Evolutionary conservation across 2,888 invertebrate species (phyloP).

Genomic region (Odiellus spinosus): DNA sequence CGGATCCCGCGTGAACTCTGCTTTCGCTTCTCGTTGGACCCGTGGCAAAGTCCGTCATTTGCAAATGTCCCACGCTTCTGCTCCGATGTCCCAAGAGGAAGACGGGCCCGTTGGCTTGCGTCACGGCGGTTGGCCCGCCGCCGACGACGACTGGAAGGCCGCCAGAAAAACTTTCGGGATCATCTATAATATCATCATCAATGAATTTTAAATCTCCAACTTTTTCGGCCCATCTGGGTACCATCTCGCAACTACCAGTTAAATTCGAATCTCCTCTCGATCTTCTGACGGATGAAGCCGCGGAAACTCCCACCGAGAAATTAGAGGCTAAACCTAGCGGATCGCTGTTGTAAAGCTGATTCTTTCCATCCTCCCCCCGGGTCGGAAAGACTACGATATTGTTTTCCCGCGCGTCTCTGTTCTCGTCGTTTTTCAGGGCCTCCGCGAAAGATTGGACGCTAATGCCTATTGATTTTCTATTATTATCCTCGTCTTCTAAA

Average conservation of each 20-base stretch:
- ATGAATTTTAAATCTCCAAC: slow-evolving; percentile 38
- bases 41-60: slow-evolving; percentile 46
- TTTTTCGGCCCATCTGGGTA: slow-evolving; percentile 28
- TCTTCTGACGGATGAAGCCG: not conserved
- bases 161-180: slow-evolving; percentile 14
- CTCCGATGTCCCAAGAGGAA: slow-evolving; percentile 52
- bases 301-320: not conserved
- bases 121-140: too few relatives aligned
- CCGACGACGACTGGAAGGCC: not conserved
- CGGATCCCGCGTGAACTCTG: too few relatives aligned
- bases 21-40: not conserved
- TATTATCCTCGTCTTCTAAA: too few relatives aligned
- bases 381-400: too few relatives aligned
- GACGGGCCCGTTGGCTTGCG: slow-evolving; percentile 2
- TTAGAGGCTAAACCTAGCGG: too few relatives aligned
- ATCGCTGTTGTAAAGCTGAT: too few relatives aligned
- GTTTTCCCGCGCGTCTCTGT: too few relatives aligned
- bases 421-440: too few relatives aligned
- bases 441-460: too few relatives aligned
- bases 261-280: slow-evolving; percentile 1
- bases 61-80: slow-evolving; percentile 74
- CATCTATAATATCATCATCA: slow-evolving; percentile 38
- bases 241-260: slow-evolving; percentile 1
- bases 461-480: too few relatives aligned
- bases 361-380: too few relatives aligned